Percentiles rank a stretch among this genome's conserved stretches.
Evolutionary conservation across 2,113 vertebrate genomes (phyloP).

Genomic region (Ancistrus triradiatus): DNA sequence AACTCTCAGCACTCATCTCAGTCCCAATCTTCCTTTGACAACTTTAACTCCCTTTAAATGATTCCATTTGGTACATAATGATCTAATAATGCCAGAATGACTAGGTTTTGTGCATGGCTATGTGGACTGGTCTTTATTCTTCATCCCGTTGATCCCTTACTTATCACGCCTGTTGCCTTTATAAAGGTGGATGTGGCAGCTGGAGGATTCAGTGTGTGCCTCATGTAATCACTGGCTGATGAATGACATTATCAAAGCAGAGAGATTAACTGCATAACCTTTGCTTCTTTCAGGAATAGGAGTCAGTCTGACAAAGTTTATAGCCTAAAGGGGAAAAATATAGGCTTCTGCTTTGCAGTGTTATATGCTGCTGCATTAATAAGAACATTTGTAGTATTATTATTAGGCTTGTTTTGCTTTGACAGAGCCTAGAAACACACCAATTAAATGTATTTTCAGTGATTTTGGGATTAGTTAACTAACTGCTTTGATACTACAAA

Average conservation of each 20-base stretch:
- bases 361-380: no score
- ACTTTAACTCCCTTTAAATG: constrained; percentile 22
- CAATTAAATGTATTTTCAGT: no score
- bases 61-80: constrained; percentile 25
- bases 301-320: constrained; percentile 1
- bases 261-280: neutral
- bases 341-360: no score
- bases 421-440: no score
- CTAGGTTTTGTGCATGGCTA: neutral
- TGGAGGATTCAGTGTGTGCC: constrained; percentile 54
- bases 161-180: constrained; percentile 50
- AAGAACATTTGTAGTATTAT: no score
- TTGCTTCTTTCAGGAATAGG: neutral
- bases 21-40: constrained; percentile 1
- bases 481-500: no score
- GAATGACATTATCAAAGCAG: neutral
- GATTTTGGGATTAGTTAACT: no score
- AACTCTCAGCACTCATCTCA: constrained; percentile 6
- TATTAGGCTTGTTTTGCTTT: no score
- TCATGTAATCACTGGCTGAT: constrained; percentile 55
- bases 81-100: constrained; percentile 23
- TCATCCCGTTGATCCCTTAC: constrained; percentile 43
- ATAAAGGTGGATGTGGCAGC: constrained; percentile 40
- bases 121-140: constrained; percentile 4
- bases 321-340: neutral